These are phyloP conservation scores for Diplosoma virens DNA, from an alignment of 23 tunicate genomes.

Conservation along the genomic window DNA sequence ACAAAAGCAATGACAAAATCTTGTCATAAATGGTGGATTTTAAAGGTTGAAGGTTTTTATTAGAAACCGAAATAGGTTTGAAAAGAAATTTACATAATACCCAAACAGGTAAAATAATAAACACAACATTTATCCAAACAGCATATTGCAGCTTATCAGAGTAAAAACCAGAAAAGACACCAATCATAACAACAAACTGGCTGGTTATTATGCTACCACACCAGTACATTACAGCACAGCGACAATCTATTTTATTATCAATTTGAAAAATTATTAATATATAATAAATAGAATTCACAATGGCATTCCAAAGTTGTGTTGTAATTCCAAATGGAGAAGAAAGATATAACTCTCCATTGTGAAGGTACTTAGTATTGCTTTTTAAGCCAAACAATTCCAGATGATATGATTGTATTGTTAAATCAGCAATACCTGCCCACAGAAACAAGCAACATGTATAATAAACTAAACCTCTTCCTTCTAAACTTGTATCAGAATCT, in stretches of 20 bases:
- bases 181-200: conserved; percentile 53
- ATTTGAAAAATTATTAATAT: conserved; percentile 44
- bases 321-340: conserved; percentile 42
- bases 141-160: conserved; percentile 38
- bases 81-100: neutral
- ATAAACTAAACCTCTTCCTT: conserved; percentile 47
- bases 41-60: neutral
- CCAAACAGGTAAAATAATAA: conserved; percentile 56
- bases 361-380: conserved; percentile 30
- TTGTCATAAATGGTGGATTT: neutral
- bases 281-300: conserved; percentile 45
- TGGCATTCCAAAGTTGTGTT: conserved; percentile 62
- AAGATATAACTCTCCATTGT: conserved; percentile 60
- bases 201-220: conserved; percentile 55
- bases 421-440: conserved; percentile 63
- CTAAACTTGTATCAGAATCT: neutral
- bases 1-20: conserved; percentile 9
- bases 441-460: conserved; percentile 76
- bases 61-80: neutral
- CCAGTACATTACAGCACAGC: conserved; percentile 54
- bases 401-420: conserved; percentile 17
- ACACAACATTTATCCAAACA: conserved; percentile 42
- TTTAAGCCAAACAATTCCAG: conserved; percentile 25
- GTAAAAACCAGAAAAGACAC: conserved; percentile 44
- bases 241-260: conserved; percentile 53